Base-by-base conservation (phyloP, 2,113 vertebrate genomes). In the Fregetta grallaria region DNA sequence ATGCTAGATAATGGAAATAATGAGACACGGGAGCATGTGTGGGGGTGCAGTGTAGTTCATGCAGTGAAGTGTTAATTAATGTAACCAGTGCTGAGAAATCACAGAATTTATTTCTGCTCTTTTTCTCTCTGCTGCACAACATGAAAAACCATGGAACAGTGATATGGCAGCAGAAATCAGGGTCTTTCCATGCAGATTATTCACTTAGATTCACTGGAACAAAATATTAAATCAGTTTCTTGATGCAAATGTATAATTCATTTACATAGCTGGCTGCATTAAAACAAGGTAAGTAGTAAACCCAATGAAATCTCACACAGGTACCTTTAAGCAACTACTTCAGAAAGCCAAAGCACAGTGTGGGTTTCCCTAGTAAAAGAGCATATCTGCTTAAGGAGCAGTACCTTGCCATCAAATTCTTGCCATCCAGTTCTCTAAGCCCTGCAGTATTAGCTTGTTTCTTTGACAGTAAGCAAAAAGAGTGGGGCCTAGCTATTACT, bases 1-100 rank as follows among this genome's bases (percentile, higher is more conserved):
- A 85, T 85, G 50, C 13, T 78, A 49, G 68, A 72, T 92, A 95
- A 84, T 75, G 30, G 42, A 82, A 92, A 92, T 95, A 88, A 95
- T 88, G 52, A 86, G 59, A 63, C 50, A 80, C 0, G 0, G 18
- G 52, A 88, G 17, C 56, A 61, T 38, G 67, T 10, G 7, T 40
- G 40, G 7, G 17, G 50, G 61, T 73, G 21, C 67, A 68, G 30
- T 30, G 7, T 45, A 47, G 63, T 81, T 85, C 79, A 85, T 4
- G 1, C 16, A 36, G 42, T 52, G 61, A 90, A 56, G 15, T 94
- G 62, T 76, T 84, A 88, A 88, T 94, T 83, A 90, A 74, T 23
- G 42, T 34, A 94, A 74, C 47, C n/a, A 67, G 30, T 13, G 22
- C 21, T 82, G 16, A 75, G 65, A 95, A 92, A 93, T 82, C 71